Evolutionary conservation across 2,113 vertebrate genomes (phyloP).

Genomic region (Meles meles): DNA sequence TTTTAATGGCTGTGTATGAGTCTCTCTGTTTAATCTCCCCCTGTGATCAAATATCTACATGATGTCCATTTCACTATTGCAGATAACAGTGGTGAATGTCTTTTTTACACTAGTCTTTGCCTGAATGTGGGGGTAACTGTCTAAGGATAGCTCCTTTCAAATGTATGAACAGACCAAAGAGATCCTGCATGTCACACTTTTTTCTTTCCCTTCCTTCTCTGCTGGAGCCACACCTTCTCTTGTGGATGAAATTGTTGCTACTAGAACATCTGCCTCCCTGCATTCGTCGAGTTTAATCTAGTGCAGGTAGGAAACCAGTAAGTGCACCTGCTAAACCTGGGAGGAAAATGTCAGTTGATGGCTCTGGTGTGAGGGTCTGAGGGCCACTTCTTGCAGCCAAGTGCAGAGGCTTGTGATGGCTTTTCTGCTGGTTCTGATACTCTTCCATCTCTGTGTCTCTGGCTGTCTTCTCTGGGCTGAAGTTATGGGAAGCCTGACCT

Average conservation of each 20-base stretch:
- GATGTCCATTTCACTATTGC: background rate
- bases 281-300: no score
- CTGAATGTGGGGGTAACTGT: background rate
- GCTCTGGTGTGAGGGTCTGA: background rate
- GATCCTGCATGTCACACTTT: background rate
- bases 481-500: no score
- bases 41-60: background rate
- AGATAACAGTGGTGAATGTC: background rate
- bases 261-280: background rate
- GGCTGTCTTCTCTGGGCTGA: background rate
- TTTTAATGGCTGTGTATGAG: background rate
- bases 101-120: background rate
- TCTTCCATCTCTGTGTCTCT: rapidly evolving
- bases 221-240: background rate
- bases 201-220: background rate
- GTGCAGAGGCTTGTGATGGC: rapidly evolving
- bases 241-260: background rate
- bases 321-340: no score
- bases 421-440: rapidly evolving
- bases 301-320: no score
- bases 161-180: background rate
- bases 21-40: background rate
- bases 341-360: no score
- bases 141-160: background rate
- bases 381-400: background rate